Evolutionary conservation across 2,797 vertebrate species (phyloP).

Genomic region (Parauchenoglanis punctatus): DNA sequence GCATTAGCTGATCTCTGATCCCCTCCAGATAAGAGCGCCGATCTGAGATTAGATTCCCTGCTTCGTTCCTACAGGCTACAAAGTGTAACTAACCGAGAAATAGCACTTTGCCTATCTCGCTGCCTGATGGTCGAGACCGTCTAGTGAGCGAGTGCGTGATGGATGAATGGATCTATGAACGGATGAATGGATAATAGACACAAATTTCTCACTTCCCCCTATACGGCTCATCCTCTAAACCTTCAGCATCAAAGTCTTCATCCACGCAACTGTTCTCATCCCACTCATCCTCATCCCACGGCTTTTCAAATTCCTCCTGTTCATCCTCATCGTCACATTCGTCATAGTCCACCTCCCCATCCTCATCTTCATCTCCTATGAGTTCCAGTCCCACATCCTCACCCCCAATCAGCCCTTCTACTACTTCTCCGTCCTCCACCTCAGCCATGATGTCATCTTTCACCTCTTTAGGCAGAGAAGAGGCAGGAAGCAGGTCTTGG

Average conservation of each 20-base stretch:
- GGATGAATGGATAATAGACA: constrained; percentile 5
- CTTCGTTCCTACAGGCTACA: constrained; percentile 5
- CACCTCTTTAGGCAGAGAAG: constrained; percentile 58
- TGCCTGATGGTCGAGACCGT: not conserved
- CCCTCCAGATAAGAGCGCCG: constrained; percentile 22
- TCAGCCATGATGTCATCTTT: constrained; percentile 65
- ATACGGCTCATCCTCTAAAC: constrained; percentile 60
- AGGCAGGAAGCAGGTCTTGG: constrained; percentile 51
- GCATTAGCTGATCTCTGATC: constrained; percentile 61
- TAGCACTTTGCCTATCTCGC: constrained; percentile 12
- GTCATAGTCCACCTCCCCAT: constrained; percentile 60
- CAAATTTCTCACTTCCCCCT: constrained; percentile 62
- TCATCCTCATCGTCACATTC: constrained; percentile 55
- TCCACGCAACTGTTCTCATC: constrained; percentile 56
- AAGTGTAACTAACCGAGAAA: constrained; percentile 9
- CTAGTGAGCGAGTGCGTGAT: constrained; percentile 9
- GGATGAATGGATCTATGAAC: not conserved
- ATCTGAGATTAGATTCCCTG: constrained; percentile 10
- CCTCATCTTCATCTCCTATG: constrained; percentile 55
- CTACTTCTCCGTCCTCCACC: constrained; percentile 65
- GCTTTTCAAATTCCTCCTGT: constrained; percentile 46
- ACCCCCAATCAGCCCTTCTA: constrained; percentile 62
- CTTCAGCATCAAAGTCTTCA: constrained; percentile 53
- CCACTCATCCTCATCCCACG: constrained; percentile 47
- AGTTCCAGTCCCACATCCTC: constrained; percentile 54